Evolutionary conservation across 2,888 invertebrate genomes (phyloP), one percentile per base, ranked within the genome.

Genomic region (Ormia ochracea): DNA sequence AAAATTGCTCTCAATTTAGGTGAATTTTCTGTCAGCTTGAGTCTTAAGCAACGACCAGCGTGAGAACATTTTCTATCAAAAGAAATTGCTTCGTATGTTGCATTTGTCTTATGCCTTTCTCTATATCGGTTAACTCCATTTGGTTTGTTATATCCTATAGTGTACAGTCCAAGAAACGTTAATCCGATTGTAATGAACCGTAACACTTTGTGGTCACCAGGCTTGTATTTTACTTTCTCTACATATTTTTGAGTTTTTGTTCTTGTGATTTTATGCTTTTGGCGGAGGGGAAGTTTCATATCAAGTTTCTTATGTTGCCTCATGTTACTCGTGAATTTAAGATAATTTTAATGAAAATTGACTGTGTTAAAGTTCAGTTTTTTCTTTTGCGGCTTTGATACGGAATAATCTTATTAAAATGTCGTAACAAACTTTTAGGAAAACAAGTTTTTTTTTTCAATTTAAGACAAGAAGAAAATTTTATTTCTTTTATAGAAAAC

Each of bases 161-260:
- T 83, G 61, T 70, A 61, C 52, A 26, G 14, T 41, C 43, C 50
- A 72, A 31, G 45, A 81, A 52, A 81, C 84, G 83, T 84, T 88
- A 89, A 88, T 88, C 88, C 87, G 87, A 87, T 89, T 89, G 88
- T 88, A 88, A 89, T 89, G 88, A 88, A 88, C 88, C 88, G 86
- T 85, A 85, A 85, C 87, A 86, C 82, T 86, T 86, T 89, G 89
- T 86, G 88, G 88, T 88, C 84, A 76, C 75, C 41, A 66, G 72
- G 78, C 52, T 59, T 74, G 45, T 78, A 45, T 23, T 33, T 23
- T 36, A 17, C 26, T 70, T 77, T 73, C 12, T 31, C 7, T 26
- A 10, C 4, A 9, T 28, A 38, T 61, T 33, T 50, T 33, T 14
- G 14, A 9, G 12, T 31, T 50, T 56, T 36, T 10, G 23, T 21